Conservation (phyloP, 1,140 invertebrate genomes). For the Piezodorus guildinii region DNA sequence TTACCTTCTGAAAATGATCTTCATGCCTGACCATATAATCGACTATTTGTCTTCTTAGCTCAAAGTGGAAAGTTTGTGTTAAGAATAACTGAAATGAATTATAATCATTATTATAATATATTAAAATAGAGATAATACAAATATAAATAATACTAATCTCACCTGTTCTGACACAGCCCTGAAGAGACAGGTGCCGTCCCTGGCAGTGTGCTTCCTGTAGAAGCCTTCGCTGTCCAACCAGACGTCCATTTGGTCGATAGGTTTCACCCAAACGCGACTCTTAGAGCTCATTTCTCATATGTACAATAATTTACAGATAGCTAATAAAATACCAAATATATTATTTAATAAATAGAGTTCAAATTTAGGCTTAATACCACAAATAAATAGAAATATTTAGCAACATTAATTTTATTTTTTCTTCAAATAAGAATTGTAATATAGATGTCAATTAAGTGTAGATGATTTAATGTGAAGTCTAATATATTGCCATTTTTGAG, state of each 20-base stretch:
- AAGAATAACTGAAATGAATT: constrained; percentile 44
- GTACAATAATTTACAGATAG: too few species aligned
- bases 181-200: constrained; percentile 74
- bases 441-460: too few species aligned
- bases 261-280: constrained; percentile 22
- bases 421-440: too few species aligned
- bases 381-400: too few species aligned
- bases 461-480: too few species aligned
- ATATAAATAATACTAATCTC: constrained; percentile 3
- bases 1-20: constrained; percentile 34
- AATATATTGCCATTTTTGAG: too few species aligned
- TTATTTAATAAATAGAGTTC: too few species aligned
- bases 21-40: constrained; percentile 52
- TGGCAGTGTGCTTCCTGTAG: constrained; percentile 69
- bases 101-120: not conserved
- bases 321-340: too few species aligned
- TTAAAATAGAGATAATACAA: too few species aligned
- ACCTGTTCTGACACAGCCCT: constrained; percentile 74
- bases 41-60: constrained; percentile 57
- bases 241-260: constrained; percentile 43
- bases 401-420: too few species aligned
- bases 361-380: too few species aligned
- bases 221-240: constrained; percentile 65
- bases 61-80: constrained; percentile 60
- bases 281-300: constrained; percentile 6